Evolutionary conservation across 2,797 vertebrate species (phyloP), one percentile per base, ranked within the genome.

Genomic region (Sebastes flavidus): DNA sequence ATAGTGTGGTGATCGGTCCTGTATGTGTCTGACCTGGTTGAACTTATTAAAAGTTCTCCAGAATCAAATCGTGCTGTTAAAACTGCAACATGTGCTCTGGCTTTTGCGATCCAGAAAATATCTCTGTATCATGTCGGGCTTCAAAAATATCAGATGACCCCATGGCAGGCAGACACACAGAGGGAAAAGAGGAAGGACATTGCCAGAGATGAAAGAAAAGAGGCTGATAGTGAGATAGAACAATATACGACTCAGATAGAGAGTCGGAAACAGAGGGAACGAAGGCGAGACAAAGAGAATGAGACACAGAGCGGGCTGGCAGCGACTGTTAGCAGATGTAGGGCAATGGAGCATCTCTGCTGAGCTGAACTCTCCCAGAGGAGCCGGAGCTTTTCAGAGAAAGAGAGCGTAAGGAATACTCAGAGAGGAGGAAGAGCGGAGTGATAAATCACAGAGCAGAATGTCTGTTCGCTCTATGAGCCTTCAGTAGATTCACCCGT

Each of bases 331-430:
- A 84, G 87, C 78, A 85, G 87, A 90, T 94, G 72, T 92, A 89
- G 91, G 88, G 72, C 90, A 90, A 78, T 80, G 73, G 84, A 89
- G 78, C 89, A 88, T 87, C 73, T 72, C 72, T 61, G 27, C 62
- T 67, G 81, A 88, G 81, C 73, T 72, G 72, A 71, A 75, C 72
- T 63, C 65, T 80, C 80, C 83, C 79, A 66, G 61, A 60, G 72
- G 89, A 89, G 54, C 65, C 5, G 3, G 61, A 29, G 75, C 72
- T 82, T 72, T 82, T 82, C 63, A 72, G 32, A 78, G 72, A 77
- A 73, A 86, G 65, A 49, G 61, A 81, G 62, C 9, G 30, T 29
- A 68, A 87, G 70, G 58, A 73, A 55, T 63, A 61, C 16, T 49
- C 42, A 8, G 42, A 49, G 42, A 49, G 42, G 42, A 49, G 42